phyloP scores from a whole-genome alignment of 2,113 vertebrate species.

The Morone chrysops region DNA sequence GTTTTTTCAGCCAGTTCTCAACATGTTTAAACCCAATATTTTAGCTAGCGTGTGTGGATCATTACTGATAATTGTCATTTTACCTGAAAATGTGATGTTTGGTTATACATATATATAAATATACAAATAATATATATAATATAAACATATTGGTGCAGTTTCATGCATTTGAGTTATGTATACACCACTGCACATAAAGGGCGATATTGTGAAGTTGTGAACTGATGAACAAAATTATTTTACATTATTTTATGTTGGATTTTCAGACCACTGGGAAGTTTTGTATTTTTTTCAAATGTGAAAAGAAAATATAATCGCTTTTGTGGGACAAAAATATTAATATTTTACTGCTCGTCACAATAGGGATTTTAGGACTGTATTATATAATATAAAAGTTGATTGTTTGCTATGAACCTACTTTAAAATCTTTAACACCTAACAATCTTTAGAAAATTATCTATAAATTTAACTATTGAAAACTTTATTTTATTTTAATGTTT shows the following conservation, averaged over 20 bases:
- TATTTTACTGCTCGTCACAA: neutral
- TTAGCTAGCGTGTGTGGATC: neutral
- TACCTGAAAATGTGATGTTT: neutral
- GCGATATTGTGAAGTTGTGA: neutral
- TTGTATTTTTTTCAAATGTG: neutral
- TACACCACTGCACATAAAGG: neutral
- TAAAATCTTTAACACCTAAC: neutral
- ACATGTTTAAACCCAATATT: neutral
- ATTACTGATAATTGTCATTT: neutral
- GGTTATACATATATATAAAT: neutral
- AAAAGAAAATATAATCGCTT: neutral
- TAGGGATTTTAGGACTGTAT: neutral
- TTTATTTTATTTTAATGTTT: neutral
- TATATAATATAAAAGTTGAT: neutral
- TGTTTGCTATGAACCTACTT: neutral
- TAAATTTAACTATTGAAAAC: neutral
- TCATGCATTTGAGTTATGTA: constrained; percentile 7
- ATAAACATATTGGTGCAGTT: neutral
- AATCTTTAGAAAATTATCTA: neutral
- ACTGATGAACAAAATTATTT: neutral
- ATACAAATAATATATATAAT: neutral
- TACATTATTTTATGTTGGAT: neutral
- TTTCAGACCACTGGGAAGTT: neutral
- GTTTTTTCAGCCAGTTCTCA: neutral
- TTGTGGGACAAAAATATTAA: neutral